Evolutionary conservation across 2,113 vertebrate genomes (phyloP).

Genomic region (Mormyrus iriodes): DNA sequence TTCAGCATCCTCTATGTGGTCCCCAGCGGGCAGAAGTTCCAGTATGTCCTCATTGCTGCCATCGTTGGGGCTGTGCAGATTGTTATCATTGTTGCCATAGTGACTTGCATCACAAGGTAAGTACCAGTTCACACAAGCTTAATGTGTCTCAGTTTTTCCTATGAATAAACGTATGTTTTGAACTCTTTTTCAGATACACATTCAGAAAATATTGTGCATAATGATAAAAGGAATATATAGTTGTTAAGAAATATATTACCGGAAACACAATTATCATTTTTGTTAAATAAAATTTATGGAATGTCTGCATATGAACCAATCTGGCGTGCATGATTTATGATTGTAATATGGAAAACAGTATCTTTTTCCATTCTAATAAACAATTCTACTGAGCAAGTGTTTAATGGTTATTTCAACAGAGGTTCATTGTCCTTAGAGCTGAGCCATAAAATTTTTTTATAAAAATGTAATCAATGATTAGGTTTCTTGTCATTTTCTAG

Average conservation of each 20-base stretch:
- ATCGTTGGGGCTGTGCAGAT: constrained; percentile 98
- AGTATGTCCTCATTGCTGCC: constrained; percentile 94
- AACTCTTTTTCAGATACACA: background rate
- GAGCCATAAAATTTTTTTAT: background rate
- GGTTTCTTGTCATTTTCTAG: constrained; percentile 56
- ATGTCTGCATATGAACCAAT: background rate
- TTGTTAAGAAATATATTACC: background rate
- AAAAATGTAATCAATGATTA: constrained; percentile 13
- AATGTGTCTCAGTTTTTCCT: background rate
- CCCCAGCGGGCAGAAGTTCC: constrained; percentile 94
- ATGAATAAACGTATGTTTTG: background rate
- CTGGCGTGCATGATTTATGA: background rate
- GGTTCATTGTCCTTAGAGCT: background rate
- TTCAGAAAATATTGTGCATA: background rate
- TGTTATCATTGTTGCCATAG: constrained; percentile 92
- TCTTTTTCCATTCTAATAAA: background rate
- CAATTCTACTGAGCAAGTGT: background rate
- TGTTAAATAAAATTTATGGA: background rate
- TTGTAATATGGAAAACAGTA: background rate
- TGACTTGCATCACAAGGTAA: constrained; percentile 98
- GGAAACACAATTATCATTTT: background rate
- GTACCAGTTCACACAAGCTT: constrained; percentile 27
- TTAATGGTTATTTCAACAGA: background rate
- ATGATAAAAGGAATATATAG: background rate
- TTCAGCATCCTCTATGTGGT: constrained; percentile 98